Evolutionary conservation across 2,888 invertebrate species (phyloP).

Genomic region (Tenthredo mesomela): DNA sequence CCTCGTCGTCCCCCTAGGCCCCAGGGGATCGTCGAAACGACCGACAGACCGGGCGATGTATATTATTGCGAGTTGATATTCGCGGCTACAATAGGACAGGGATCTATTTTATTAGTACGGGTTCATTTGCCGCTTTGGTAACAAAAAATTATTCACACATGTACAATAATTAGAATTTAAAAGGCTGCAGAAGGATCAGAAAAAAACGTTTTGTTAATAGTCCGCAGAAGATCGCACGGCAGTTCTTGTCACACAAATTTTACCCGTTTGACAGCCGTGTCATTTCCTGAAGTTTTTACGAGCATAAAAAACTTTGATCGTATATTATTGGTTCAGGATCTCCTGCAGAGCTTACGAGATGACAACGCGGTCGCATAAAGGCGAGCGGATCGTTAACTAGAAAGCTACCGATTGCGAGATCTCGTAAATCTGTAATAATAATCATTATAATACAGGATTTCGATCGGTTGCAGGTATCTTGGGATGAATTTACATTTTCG

Average conservation of each 20-base stretch:
- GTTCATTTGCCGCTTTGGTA: slow-evolving; percentile 56
- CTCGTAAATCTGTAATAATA: slow-evolving; percentile 10
- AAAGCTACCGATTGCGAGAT: slow-evolving; percentile 41
- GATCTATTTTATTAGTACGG: slow-evolving; percentile 58
- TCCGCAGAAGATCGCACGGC: slow-evolving; percentile 9
- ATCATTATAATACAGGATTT: not conserved
- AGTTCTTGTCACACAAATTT: slow-evolving; percentile 20
- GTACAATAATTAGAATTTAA: slow-evolving; percentile 68
- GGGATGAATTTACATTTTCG: not conserved
- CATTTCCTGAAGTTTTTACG: slow-evolving; percentile 43
- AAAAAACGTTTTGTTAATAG: not conserved
- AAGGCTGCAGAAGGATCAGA: slow-evolving; percentile 57
- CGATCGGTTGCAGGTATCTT: not conserved
- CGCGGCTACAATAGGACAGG: slow-evolving; percentile 17
- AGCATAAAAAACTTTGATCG: slow-evolving; percentile 34
- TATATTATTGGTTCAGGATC: slow-evolving; percentile 28
- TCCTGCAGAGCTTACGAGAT: slow-evolving; percentile 23
- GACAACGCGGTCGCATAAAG: slow-evolving; percentile 28
- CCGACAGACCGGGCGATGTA: slow-evolving; percentile 34
- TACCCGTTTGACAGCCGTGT: slow-evolving; percentile 12
- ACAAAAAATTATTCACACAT: slow-evolving; percentile 57
- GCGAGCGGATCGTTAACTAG: slow-evolving; percentile 9
- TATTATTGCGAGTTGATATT: slow-evolving; percentile 46
- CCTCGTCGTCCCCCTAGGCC: slow-evolving; percentile 13
- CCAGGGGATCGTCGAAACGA: slow-evolving; percentile 34